Evolutionary conservation across 1,140 invertebrate species (phyloP), one percentile per base, ranked within the genome.

Genomic region (Drosophila prosaltans): DNA sequence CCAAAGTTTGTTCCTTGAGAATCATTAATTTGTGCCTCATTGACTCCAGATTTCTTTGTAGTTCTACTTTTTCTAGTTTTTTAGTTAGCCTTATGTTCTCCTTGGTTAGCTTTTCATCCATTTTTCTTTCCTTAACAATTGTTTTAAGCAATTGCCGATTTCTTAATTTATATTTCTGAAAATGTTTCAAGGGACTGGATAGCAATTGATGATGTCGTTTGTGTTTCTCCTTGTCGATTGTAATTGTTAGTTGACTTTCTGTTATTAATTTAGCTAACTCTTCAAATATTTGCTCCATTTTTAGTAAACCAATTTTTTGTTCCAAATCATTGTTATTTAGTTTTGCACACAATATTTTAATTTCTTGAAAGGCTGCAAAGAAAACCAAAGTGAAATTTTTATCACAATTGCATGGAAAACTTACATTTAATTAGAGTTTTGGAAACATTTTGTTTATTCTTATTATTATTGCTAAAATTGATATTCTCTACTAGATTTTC

Each of bases 11-110:
- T 30, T 70, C 40, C 24, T 60, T 64, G 7, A 48, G 11, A 2
- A 73, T 10, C 26, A 59, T 24, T 3, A 73, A 24, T 36, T 64
- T 69, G 32, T 67, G 24, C 0, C 48, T 30, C 1, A 73, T 21
- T 3, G 1, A 3, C 30, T 73, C 24, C 21, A 73, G 7, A 3
- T 73, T 30, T 30, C 6, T 8, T 1, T 30, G 55, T 0, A 40
- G 2, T 48, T 69, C 9, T 0, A 16, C 24, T 6, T 51, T 21
- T 16, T n/a, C 28, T 1, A 72, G 2, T 59, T 16, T 48, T 7
- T 1, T 24, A 16, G 1, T 0, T 2, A 58, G 16, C n/a, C 10
- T 4, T 3, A 7, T 5, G 10, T 39, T 58, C 24, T 10, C 2
- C 7, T 21, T 3, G 6, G 32, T 2, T 4, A 58, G 5, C 5